Evolutionary conservation across 2,888 invertebrate species (phyloP).

Genomic region (Allacma fusca): DNA sequence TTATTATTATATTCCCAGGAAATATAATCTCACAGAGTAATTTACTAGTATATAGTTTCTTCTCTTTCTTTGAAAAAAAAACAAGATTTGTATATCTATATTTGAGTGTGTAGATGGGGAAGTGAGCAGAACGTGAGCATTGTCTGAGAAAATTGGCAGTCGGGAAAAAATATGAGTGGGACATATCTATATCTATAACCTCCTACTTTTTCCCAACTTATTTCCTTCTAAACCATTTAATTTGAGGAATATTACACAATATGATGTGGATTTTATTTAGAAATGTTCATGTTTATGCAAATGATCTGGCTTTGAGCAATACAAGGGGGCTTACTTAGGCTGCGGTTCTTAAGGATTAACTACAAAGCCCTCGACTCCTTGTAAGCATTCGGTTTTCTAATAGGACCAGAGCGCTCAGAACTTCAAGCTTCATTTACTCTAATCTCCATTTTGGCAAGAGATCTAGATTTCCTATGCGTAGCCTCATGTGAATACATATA

Average conservation of each 20-base stretch:
- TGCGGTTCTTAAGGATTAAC: constrained; percentile 16
- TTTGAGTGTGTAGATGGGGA: no score
- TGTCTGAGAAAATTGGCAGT: no score
- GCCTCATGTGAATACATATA: not conserved
- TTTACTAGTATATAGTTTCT: no score
- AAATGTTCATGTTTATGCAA: constrained; percentile 16
- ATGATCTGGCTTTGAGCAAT: constrained; percentile 4
- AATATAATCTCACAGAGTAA: no score
- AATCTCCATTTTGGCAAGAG: constrained; percentile 29
- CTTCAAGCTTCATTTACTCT: constrained; percentile 36
- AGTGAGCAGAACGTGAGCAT: no score
- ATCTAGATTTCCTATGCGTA: constrained; percentile 16
- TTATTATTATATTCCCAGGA: no score
- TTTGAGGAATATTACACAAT: not conserved
- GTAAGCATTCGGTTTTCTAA: constrained; percentile 7
- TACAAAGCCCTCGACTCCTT: constrained; percentile 6
- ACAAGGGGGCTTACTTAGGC: constrained; percentile 4
- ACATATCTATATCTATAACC: not conserved
- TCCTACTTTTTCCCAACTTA: not conserved
- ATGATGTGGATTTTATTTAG: constrained; percentile 16
- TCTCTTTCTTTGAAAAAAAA: no score
- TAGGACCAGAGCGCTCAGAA: constrained; percentile 4
- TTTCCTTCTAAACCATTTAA: not conserved
- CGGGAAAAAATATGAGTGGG: no score
- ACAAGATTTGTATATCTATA: no score